Evolutionary conservation across 2,888 invertebrate species (phyloP), one percentile per base, ranked within the genome.

Genomic region (Pheosia gnoma): DNA sequence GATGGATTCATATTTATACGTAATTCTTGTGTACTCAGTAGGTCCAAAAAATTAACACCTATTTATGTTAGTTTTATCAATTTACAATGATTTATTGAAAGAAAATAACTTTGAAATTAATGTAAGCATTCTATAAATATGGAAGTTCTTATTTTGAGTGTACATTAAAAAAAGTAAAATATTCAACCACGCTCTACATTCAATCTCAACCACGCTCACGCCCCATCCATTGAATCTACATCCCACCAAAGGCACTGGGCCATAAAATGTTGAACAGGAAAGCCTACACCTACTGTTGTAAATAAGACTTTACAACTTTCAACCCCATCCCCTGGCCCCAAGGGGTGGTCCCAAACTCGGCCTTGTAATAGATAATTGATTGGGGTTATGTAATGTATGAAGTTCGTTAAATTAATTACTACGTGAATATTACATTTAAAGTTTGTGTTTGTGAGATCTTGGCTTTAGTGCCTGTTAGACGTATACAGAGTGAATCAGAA

Each of bases 281-380:
- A 67, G 70, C 77, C 79, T 78, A 71, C 75, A 75, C 74, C 78
- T 79, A 72, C 72, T 66, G 77, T 61, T 80, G 82, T 87, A 85
- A 87, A 86, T 84, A 83, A 83, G 83, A 81, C 80, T 84, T 84
- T 83, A 82, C 78, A 82, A 77, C 82, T 75, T 72, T 64, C 59
- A 55, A 55, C 73, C 71, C 76, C 70, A 65, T 54, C 64, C 57
- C 57, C 47, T 49, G 49, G 61, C 59, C 71, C 72, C 73, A 65
- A 62, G 73, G 67, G 74, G 68, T 63, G 70, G 67, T 74, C n/a
- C 57, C 55, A 49, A 60, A 61, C 60, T 59, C 62, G 61, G 57
- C 57, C 60, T 54, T 74, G 72, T 62, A 65, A 73, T 70, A 68
- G 75, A 74, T 73, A 71, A 77, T 77, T 77, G 74, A 75, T 79